Percentiles rank a stretch among this genome's conserved stretches.
Conservation (phyloP, 2,888 invertebrate genomes). For the Rhagonycha lutea region DNA sequence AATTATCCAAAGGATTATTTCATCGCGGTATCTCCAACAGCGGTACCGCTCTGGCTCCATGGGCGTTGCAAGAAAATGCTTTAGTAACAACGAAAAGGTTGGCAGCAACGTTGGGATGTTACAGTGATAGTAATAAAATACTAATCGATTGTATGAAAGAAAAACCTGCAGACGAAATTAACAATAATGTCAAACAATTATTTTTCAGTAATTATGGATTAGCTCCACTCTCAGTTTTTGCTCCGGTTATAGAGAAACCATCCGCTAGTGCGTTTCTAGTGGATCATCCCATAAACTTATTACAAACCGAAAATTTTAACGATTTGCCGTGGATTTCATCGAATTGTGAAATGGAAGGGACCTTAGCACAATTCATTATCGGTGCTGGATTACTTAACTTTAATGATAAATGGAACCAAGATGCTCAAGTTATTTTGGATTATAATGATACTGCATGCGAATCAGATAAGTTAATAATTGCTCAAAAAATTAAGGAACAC, state of each 20-base stretch:
- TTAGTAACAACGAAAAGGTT: conserved; percentile 63
- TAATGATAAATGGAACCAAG: conserved; percentile 40
- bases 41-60: conserved; percentile 65
- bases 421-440: conserved; percentile 40
- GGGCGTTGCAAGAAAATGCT: conserved; percentile 58
- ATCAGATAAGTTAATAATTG: conserved; percentile 31
- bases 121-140: conserved; percentile 55
- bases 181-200: conserved; percentile 52
- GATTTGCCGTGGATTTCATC: conserved; percentile 70
- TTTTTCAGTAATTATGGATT: conserved; percentile 47
- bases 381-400: conserved; percentile 45
- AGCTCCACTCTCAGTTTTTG: conserved; percentile 56
- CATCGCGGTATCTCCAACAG: conserved; percentile 67
- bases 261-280: conserved; percentile 61
- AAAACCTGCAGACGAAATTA: conserved; percentile 61
- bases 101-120: conserved; percentile 66
- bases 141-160: conserved; percentile 65
- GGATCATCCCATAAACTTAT: conserved; percentile 63
- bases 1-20: conserved; percentile 59
- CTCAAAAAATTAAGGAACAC: conserved; percentile 38
- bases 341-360: conserved; percentile 70
- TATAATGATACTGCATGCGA: conserved; percentile 40
- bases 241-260: conserved; percentile 61
- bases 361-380: conserved; percentile 38
- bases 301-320: conserved; percentile 61